These are phyloP conservation scores for Scatophagus argus DNA, from an alignment of 2,113 vertebrate genomes.

Conservation along the genomic window DNA sequence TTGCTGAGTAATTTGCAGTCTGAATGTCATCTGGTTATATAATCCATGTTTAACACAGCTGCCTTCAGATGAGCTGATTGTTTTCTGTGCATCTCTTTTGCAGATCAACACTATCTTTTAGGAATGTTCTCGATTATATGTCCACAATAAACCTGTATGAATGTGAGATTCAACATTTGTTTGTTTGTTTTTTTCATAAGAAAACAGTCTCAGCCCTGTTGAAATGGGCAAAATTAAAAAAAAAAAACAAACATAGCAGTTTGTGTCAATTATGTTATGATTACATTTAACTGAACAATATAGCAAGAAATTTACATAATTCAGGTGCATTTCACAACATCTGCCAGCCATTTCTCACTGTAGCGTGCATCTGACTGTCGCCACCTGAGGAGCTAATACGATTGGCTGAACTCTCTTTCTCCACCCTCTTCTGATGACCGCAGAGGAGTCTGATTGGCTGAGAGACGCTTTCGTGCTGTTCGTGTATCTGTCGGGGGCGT, in stretches of 20 bases:
- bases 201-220: not conserved
- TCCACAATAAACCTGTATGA: slow-evolving; percentile 52
- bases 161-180: slow-evolving; percentile 1
- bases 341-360: not conserved
- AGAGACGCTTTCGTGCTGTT: not conserved
- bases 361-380: slow-evolving; percentile 11
- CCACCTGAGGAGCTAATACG: slow-evolving; percentile 24
- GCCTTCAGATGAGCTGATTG: slow-evolving; percentile 6
- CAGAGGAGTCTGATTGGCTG: slow-evolving; percentile 72
- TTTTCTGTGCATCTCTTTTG: slow-evolving; percentile 20
- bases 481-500: slow-evolving; percentile 56
- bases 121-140: slow-evolving; percentile 2
- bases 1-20: slow-evolving; percentile 17
- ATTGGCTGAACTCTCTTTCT: slow-evolving; percentile 61
- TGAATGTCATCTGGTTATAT: slow-evolving; percentile 30
- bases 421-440: slow-evolving; percentile 80
- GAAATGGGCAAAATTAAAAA: no score
- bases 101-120: not conserved
- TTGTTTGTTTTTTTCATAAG: not conserved
- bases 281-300: not conserved
- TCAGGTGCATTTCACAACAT: slow-evolving; percentile 50
- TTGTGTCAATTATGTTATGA: not conserved
- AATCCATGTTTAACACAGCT: slow-evolving; percentile 9
- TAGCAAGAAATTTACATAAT: not conserved
- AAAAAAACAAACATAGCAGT: no score